Base-by-base conservation (phyloP, 2,797 vertebrate genomes). In the Peromyscus eremicus region DNA sequence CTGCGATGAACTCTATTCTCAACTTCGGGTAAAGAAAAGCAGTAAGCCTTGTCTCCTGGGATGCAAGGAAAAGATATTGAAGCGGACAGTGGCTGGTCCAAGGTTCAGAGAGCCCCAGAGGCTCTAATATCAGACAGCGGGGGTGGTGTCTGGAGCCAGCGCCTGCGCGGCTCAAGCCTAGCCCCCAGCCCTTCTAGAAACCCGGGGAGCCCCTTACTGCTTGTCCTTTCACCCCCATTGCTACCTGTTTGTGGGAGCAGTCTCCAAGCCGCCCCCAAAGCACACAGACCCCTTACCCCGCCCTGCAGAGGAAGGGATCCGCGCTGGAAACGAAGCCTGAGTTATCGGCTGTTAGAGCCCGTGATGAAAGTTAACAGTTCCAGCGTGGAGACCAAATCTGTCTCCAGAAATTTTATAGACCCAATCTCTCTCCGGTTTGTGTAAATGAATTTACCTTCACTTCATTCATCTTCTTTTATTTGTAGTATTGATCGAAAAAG, bases 401-500 rank as follows among this genome's bases (percentile, higher is more conserved):
- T 70, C 40, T 62, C 66, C 11, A 49, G 81, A 19, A 23, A 46
- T 17, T 82, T 49, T 75, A 37, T 46, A 87, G 60, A 71, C 46
- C 21, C 40, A 27, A 0, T 62, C 37, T 37, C 55, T 73, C 3
- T 87, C 52, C 8, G 64, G 60, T 81, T 94, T 37, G 64, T 87
- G 94, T 89, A 87, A 81, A 81, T n/a, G 64, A 19, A 75, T 60
- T 60, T 66, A 17, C 37, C 73, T 96, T 88, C 83, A 88, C 75
- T 95, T 92, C 94, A 93, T 89, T 43, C n/a, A 29, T 43, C 91
- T 95, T 85, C 70, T 92, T 98, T 98, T 79, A 93, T 95, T 98
- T 98, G 96, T 86, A 99, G 99, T 91, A 11, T 99, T 98, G 99
- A 99, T 98, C 99, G 98, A 97, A 97, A 97, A 52, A 91, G 21